Percentiles rank a stretch among this genome's conserved stretches.
Evolutionary conservation across 2,888 invertebrate genomes (phyloP).

Genomic region (Acholoe squamosa): DNA sequence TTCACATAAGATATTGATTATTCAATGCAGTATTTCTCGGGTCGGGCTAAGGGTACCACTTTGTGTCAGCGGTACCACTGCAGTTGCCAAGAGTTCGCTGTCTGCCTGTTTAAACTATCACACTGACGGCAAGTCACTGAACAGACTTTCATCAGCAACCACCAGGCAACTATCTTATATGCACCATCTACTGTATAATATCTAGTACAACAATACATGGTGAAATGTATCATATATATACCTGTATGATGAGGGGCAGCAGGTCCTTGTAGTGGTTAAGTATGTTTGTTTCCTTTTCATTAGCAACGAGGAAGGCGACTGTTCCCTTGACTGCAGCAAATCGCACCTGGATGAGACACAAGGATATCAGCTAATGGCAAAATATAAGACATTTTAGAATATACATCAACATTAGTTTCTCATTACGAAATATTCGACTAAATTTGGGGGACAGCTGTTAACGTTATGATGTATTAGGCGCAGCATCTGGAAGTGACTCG

Average conservation of each 20-base stretch:
- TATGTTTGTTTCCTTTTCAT: slow-evolving; percentile 96
- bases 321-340: slow-evolving; percentile 85
- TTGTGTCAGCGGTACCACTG: background rate
- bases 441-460: too few species aligned
- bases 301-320: slow-evolving; percentile 91
- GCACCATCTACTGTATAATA: too few species aligned
- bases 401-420: too few species aligned
- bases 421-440: too few species aligned
- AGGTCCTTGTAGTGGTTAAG: slow-evolving; percentile 94
- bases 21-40: background rate
- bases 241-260: slow-evolving; percentile 86
- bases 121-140: background rate
- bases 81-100: background rate
- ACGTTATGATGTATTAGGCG: too few species aligned
- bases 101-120: background rate
- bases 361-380: too few species aligned
- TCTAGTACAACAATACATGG: too few species aligned
- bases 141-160: background rate
- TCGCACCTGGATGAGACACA: slow-evolving; percentile 79
- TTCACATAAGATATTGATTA: too few species aligned
- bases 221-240: too few species aligned
- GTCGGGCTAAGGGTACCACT: slow-evolving; percentile 14
- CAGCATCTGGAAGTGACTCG: too few species aligned
- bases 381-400: too few species aligned
- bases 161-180: background rate